Percentiles rank a stretch among this genome's conserved stretches.
Conservation (phyloP, 1,140 invertebrate genomes). For the Drosophila auraria region DNA sequence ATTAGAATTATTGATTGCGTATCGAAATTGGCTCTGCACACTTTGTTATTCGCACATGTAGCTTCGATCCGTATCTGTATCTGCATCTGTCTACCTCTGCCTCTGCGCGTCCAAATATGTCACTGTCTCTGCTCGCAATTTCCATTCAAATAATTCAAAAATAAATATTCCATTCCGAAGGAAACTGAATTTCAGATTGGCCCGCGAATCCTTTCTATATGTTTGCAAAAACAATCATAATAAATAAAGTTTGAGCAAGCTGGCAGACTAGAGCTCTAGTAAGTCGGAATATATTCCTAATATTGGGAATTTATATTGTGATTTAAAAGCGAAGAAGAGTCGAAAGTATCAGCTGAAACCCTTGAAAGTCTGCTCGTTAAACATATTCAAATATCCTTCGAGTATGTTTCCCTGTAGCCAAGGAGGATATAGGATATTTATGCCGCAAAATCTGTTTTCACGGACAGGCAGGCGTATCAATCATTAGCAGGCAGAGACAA, state of each 20-base stretch:
- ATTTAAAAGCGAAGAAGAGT: too few relatives aligned
- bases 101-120: slow-evolving; percentile 15
- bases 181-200: not conserved
- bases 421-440: slow-evolving; percentile 7
- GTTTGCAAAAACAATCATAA: slow-evolving; percentile 4
- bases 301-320: too few relatives aligned
- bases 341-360: too few relatives aligned
- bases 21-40: slow-evolving; percentile 73
- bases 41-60: slow-evolving; percentile 54
- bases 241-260: not conserved
- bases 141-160: slow-evolving; percentile 12
- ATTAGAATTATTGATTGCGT: slow-evolving; percentile 82
- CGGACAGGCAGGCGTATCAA: slow-evolving; percentile 39
- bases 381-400: not conserved
- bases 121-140: slow-evolving; percentile 33
- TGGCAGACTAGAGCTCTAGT: too few relatives aligned
- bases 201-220: not conserved
- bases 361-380: not conserved
- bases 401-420: not conserved
- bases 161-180: slow-evolving; percentile 1
- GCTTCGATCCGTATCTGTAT: not conserved
- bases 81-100: not conserved
- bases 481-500: slow-evolving; percentile 39
- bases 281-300: too few relatives aligned
- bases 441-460: slow-evolving; percentile 41